Evolutionary conservation across 2,797 vertebrate species (phyloP).

Genomic region (Poecilia velifera): DNA sequence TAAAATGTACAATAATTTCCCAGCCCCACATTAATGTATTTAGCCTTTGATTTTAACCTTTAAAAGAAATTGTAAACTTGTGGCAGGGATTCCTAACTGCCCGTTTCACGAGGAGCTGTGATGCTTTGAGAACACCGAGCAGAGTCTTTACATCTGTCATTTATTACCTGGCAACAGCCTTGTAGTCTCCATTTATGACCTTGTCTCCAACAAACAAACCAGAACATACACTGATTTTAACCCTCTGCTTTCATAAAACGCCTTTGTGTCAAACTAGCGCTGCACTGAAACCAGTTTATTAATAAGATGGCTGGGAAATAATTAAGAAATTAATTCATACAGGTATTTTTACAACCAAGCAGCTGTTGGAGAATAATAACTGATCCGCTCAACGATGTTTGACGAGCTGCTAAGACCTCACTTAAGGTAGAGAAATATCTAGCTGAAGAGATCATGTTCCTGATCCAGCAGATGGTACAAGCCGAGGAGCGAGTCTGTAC

Average conservation of each 20-base stretch:
- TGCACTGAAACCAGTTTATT: not conserved
- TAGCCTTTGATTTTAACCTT: not conserved
- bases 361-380: not conserved
- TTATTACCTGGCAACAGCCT: not conserved
- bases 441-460: slow-evolving; percentile 17
- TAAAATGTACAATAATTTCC: not conserved
- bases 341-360: not conserved
- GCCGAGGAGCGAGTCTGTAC: not conserved
- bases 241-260: not conserved
- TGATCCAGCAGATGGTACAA: not conserved
- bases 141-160: not conserved
- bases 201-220: not conserved
- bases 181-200: not conserved
- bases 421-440: slow-evolving; percentile 31
- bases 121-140: not conserved
- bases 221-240: not conserved
- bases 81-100: not conserved
- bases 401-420: slow-evolving; percentile 56
- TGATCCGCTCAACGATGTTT: slow-evolving; percentile 18
- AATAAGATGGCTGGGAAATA: not conserved
- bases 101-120: not conserved
- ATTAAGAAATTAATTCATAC: not conserved
- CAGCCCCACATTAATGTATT: not conserved
- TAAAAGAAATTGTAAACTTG: not conserved
- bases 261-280: not conserved